Evolutionary conservation across 2,888 invertebrate genomes (phyloP), one percentile per base, ranked within the genome.

Genomic region (Calephelis perditalis): DNA sequence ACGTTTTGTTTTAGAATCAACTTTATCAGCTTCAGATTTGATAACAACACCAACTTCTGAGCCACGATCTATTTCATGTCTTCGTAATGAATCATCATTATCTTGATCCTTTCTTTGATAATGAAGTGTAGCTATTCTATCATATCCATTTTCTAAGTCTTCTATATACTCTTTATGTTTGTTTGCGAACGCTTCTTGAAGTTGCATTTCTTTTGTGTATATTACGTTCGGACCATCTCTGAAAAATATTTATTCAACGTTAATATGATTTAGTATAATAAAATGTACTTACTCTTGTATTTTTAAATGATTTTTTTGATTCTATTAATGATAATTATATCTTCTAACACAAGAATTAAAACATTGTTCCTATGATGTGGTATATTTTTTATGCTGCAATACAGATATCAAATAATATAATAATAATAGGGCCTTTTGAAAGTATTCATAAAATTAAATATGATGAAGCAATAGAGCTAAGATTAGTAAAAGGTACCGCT

Each of bases 61-160:
- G 7, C 94, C 95, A 52, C 95, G 90, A 68, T 96, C 96, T 63
- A 94, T 92, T 84, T 96, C 96, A 73, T 96, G 95, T 62, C 95
- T 91, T 66, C 94, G 87, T 71, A 96, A 91, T 0, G 95, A 96
- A 73, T 96, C 96, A 58, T 93, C 91, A 54, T 54, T 54, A 68
- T 95, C 95, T 26, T 91, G 89, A 62, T 94, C 93, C 71, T 82
- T 84, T 69, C 74, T 77, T 67, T 84, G 81, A 66, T 88, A 83
- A 70, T 91, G 86, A 63, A 91, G 75, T 12, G 90, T 91, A 47
- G 90, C 90, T 43, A 91, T 91, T 70, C 91, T 84, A 59, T 91
- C 90, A 65, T 91, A 91, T 6, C 91, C 91, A 58, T 91, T 92
- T 72, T 93, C 93, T 69, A 93, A 79, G 73, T 91, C 92, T 75